Evolutionary conservation across 2,113 vertebrate species (phyloP).

Genomic region (cattle (Bos taurus)): DNA sequence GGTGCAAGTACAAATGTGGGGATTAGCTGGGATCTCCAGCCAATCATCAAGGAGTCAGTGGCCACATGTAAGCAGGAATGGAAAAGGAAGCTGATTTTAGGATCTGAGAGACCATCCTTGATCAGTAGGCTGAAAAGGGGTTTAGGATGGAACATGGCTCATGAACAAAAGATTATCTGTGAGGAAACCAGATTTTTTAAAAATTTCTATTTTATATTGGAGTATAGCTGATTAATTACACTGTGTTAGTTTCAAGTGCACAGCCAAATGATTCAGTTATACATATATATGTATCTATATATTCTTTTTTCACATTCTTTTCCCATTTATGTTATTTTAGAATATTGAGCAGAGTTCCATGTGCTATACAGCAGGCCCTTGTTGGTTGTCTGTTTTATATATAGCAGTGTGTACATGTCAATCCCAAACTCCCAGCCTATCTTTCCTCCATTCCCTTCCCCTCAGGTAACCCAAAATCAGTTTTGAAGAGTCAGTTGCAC

Average conservation of each 20-base stretch:
- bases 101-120: neutral
- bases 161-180: neutral
- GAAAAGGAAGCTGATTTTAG: neutral
- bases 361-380: neutral
- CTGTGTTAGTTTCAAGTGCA: neutral
- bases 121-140: neutral
- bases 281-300: neutral
- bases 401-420: neutral
- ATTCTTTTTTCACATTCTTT: neutral
- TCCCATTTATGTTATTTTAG: neutral
- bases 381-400: neutral
- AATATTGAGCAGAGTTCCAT: neutral
- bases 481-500: neutral
- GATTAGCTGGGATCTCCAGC: neutral
- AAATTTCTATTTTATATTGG: neutral
- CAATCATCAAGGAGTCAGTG: neutral
- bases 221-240: neutral
- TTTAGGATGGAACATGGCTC: neutral
- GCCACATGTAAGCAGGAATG: neutral
- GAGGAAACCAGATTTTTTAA: neutral
- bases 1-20: neutral
- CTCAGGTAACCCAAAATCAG: neutral
- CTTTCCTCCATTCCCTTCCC: neutral
- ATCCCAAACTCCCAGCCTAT: neutral
- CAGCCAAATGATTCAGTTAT: neutral